phyloP scores from a whole-genome alignment of 2,113 vertebrate genomes.

The Dasyornis broadbenti region DNA sequence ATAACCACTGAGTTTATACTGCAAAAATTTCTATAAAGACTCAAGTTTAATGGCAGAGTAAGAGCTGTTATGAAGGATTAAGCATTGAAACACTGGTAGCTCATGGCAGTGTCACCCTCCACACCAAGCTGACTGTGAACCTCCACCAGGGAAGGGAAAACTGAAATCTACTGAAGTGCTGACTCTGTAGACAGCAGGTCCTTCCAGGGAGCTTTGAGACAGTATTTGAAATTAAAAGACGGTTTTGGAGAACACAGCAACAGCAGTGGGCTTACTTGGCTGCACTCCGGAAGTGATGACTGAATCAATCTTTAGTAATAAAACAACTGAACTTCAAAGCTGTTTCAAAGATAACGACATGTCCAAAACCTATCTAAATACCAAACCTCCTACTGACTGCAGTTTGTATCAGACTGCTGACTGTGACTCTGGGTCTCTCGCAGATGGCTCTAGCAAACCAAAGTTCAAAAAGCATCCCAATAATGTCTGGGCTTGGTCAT shows the following conservation, averaged over 20 bases:
- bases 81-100: rapidly evolving
- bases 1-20: neutral
- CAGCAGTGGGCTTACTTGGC: neutral
- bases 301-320: neutral
- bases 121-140: neutral
- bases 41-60: rapidly evolving
- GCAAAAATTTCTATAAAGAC: neutral
- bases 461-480: neutral
- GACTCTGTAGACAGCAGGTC: neutral
- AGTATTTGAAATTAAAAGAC: neutral
- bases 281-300: neutral
- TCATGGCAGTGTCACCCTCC: neutral
- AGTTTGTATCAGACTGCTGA: neutral
- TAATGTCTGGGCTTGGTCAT: neutral
- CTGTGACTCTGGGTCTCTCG: neutral
- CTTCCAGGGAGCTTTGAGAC: neutral
- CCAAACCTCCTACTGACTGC: neutral
- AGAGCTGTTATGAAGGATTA: neutral
- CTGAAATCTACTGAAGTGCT: neutral
- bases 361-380: neutral
- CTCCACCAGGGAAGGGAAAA: neutral
- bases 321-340: neutral
- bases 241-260: neutral
- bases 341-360: neutral
- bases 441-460: neutral